Evolutionary conservation across 2,888 invertebrate genomes (phyloP), one percentile per base, ranked within the genome.

Genomic region (Allolobophora icterica): DNA sequence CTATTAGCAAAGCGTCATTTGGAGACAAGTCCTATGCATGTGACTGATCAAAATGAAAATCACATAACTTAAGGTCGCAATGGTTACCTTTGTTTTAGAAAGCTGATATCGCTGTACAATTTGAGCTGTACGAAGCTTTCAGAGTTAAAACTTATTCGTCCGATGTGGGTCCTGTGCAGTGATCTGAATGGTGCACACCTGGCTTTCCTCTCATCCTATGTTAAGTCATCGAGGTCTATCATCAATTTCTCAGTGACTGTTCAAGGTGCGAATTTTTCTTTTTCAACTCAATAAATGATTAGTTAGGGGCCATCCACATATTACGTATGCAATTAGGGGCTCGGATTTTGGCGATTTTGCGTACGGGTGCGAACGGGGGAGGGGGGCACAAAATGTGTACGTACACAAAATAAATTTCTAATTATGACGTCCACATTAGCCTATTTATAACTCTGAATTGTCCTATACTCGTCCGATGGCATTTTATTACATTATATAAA

Each of bases 91-190:
- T 89, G 42, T 89, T 89, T 40, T 35, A 90, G 90, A n/a, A 33
- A 38, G 38, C n/a, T 90, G 42, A 90, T 90, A n/a, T 90, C 90
- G 3, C 84, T 90, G 45, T 90, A 90, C 45, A 83, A 90, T 33
- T 34, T 90, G n/a, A 42, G 83, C 84, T 90, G 90, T 84, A n/a
- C 21, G 17, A 35, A n/a, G 38, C 40, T 84, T 40, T n/a, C 84
- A 24, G 84, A 38, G 21, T 40, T 33, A n/a, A n/a, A 33, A 19
- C 0, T 42, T 34, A 52, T 90, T 52, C 38, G 33, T 90, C 90
- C 90, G 24, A 83, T 90, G 30, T 45, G 40, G 83, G 90, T 90
- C 40, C 30, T 34, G 19, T 90, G 90, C 84, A 84, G n/a, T 84
- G 90, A 42, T n/a, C 19, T 42, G 38, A 38, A 87, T 90, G n/a